A percentile compares a stretch with the other conserved stretches of the same genome.
Conservation (phyloP, 2,888 invertebrate genomes). For the Matsumyia berberina region DNA sequence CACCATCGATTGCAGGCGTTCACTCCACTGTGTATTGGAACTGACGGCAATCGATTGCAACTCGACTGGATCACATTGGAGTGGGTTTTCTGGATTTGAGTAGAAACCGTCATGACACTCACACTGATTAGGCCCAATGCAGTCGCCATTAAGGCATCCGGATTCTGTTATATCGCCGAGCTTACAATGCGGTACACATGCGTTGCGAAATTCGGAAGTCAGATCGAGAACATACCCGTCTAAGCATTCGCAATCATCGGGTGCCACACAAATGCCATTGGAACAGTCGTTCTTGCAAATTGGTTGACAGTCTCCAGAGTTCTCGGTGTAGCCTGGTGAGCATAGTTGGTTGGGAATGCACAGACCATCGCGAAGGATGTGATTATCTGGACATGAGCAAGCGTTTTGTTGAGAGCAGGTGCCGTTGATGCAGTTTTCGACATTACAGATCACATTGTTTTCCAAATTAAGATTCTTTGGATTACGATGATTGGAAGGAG, state of each 20-base stretch:
- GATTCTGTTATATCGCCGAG: conserved; percentile 74
- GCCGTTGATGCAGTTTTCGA: conserved; percentile 74
- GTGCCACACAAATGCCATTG: conserved; percentile 80
- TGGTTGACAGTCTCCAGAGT: conserved; percentile 77
- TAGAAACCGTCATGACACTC: conserved; percentile 61
- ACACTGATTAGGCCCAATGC: conserved; percentile 53
- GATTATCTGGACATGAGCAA: conserved; percentile 46
- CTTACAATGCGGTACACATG: conserved; percentile 40
- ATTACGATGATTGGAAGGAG: background rate
- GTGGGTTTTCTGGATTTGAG: conserved; percentile 21
- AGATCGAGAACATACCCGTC: conserved; percentile 78
- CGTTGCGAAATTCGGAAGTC: conserved; percentile 22
- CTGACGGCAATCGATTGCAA: background rate
- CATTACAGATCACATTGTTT: background rate
- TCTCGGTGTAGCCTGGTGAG: conserved; percentile 7
- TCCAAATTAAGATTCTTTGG: conserved; percentile 11
- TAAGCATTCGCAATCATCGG: conserved; percentile 77
- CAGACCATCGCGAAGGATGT: background rate
- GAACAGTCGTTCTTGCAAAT: conserved; percentile 81
- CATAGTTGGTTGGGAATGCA: conserved; percentile 42
- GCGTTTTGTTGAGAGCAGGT: conserved; percentile 66
- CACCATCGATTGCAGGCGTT: conserved; percentile 4
- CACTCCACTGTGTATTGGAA: conserved; percentile 15
- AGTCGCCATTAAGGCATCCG: conserved; percentile 79
- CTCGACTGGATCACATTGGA: conserved; percentile 35